Percentiles rank a stretch among this genome's conserved stretches.
phyloP scores from a whole-genome alignment of 2,113 vertebrate species.

The Aepyceros melampus region DNA sequence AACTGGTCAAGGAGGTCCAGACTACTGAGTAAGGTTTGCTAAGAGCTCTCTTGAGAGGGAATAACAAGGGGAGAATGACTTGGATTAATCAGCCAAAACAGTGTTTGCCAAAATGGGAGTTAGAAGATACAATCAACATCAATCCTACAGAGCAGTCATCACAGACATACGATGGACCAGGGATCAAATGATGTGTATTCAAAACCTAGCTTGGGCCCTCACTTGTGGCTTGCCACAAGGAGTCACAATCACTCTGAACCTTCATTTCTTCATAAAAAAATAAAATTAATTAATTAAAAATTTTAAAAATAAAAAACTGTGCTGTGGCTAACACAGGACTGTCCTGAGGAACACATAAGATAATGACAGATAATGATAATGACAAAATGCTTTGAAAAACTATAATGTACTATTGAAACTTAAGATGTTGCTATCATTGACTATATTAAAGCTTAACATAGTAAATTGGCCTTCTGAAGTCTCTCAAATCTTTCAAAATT shows the following conservation, averaged over 20 bases:
- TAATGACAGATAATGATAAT: background rate
- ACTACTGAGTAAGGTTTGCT: background rate
- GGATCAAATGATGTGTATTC: background rate
- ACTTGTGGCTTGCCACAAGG: background rate
- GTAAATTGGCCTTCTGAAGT: background rate
- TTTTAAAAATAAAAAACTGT: background rate
- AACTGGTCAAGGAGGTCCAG: background rate
- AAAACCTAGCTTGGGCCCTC: background rate
- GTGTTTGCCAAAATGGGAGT: background rate
- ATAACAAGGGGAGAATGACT: background rate
- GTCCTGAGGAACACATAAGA: background rate
- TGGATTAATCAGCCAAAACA: background rate
- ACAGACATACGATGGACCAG: background rate
- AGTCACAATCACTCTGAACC: background rate
- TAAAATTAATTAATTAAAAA: background rate
- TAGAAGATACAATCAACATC: background rate
- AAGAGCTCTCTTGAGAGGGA: background rate
- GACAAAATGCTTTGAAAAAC: slow-evolving; percentile 6
- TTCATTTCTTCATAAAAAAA: background rate
- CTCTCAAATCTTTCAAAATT: slow-evolving; percentile 4
- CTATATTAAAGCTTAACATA: background rate
- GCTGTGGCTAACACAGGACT: background rate
- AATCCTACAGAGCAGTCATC: background rate
- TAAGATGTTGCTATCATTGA: background rate
- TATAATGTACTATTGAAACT: background rate